These are phyloP conservation scores for Endomychus coccineus DNA, from an alignment of 2,888 invertebrate genomes.

Conservation along the genomic window DNA sequence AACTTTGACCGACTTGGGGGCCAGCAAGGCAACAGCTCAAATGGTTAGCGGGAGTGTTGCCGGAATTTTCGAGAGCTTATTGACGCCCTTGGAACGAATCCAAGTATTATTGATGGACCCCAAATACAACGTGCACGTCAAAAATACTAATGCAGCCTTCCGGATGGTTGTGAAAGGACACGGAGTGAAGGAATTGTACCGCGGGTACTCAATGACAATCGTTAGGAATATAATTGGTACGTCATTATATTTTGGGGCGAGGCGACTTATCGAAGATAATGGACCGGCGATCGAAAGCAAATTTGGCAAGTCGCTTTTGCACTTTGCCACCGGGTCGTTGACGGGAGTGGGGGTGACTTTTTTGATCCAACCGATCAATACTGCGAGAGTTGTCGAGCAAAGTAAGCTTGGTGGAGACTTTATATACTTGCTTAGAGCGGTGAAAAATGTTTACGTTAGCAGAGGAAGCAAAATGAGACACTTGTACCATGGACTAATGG, in stretches of 20 bases:
- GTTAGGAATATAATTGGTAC: conserved; percentile 52
- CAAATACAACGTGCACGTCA: conserved; percentile 66
- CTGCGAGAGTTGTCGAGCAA: conserved; percentile 89
- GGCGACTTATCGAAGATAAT: background rate
- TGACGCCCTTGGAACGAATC: conserved; percentile 87
- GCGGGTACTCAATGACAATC: conserved; percentile 59
- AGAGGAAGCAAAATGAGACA: conserved; percentile 62
- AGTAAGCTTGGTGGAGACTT: conserved; percentile 68
- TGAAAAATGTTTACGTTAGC: conserved; percentile 58
- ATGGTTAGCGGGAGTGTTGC: conserved; percentile 57
- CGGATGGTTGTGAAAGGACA: conserved; percentile 56
- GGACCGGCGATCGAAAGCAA: background rate
- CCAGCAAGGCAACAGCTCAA: conserved; percentile 54
- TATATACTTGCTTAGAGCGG: conserved; percentile 52
- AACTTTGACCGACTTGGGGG: conserved; percentile 47
- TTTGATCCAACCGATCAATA: conserved; percentile 87
- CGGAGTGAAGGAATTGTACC: conserved; percentile 77
- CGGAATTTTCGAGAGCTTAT: conserved; percentile 68
- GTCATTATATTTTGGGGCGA: conserved; percentile 39
- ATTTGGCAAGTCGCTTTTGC: background rate
- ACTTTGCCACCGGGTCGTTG: conserved; percentile 65
- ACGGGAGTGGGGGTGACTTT: conserved; percentile 87
- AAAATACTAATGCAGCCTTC: conserved; percentile 73
- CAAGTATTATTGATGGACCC: conserved; percentile 84
- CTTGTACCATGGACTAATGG: conserved; percentile 80